A percentile compares a stretch with the other conserved stretches of the same genome.
Conservation (phyloP, 2,888 invertebrate species). For the Caenorhabditis japonica region DNA sequence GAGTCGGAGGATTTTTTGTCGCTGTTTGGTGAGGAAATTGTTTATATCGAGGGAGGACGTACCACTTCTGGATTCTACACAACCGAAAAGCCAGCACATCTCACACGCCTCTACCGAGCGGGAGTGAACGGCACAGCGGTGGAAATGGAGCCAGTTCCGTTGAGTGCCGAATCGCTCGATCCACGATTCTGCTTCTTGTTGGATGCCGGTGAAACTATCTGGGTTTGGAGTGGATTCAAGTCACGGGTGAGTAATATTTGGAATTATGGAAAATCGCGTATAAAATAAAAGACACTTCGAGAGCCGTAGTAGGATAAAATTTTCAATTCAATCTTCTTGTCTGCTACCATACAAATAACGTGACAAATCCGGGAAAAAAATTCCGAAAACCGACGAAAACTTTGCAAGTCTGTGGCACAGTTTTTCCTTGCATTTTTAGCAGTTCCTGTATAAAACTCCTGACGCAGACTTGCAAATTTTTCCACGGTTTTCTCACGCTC, state of each 20-base stretch:
- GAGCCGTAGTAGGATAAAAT: too few relatives aligned
- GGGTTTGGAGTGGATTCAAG: constrained; percentile 89
- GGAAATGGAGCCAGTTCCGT: constrained; percentile 80
- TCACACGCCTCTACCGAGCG: constrained; percentile 73
- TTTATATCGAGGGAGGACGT: constrained; percentile 96
- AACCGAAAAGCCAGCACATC: constrained; percentile 81
- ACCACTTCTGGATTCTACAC: constrained; percentile 97
- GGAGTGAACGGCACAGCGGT: constrained; percentile 73
- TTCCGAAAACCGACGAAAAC: too few relatives aligned
- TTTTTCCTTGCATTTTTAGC: too few relatives aligned
- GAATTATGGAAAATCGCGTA: too few relatives aligned
- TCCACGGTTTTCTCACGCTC: too few relatives aligned
- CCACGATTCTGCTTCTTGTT: constrained; percentile 91
- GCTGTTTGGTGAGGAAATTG: constrained; percentile 90
- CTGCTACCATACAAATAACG: too few relatives aligned
- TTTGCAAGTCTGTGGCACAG: too few relatives aligned
- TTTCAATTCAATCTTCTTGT: too few relatives aligned
- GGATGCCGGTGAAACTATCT: constrained; percentile 87
- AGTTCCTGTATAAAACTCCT: too few relatives aligned
- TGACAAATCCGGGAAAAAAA: too few relatives aligned
- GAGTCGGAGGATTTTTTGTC: constrained; percentile 95
- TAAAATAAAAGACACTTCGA: too few relatives aligned
- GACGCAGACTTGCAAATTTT: too few relatives aligned
- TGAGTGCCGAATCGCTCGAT: constrained; percentile 84
- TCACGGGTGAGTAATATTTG: constrained; percentile 76